These are phyloP conservation scores for Epinephelus fuscoguttatus DNA, from an alignment of 2,113 vertebrate genomes.

Conservation along the genomic window DNA sequence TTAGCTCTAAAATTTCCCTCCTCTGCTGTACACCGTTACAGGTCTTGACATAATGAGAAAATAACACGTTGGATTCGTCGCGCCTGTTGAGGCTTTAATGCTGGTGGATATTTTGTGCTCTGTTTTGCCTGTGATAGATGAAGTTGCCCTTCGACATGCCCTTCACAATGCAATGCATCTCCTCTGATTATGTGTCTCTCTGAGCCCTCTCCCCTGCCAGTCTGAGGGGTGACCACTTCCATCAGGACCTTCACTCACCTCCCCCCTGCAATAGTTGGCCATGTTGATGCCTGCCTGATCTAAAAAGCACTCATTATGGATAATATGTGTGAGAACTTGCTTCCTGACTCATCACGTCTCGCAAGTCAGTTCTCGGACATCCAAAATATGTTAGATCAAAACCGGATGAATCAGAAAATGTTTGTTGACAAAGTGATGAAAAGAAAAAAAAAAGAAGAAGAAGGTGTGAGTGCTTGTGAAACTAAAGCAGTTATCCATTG, in stretches of 20 bases:
- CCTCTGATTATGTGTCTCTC: slow-evolving; percentile 80
- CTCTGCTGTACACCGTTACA: slow-evolving; percentile 27
- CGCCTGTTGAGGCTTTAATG: slow-evolving; percentile 23
- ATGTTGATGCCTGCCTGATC: slow-evolving; percentile 94
- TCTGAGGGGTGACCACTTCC: slow-evolving; percentile 96
- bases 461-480: slow-evolving; percentile 71
- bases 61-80: slow-evolving; percentile 35
- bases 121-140: slow-evolving; percentile 48
- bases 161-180: slow-evolving; percentile 88
- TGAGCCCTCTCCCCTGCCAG: slow-evolving; percentile 75
- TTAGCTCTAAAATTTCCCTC: slow-evolving; percentile 33
- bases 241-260: slow-evolving; percentile 86
- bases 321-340: slow-evolving; percentile 82
- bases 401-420: slow-evolving; percentile 36
- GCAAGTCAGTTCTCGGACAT: slow-evolving; percentile 86
- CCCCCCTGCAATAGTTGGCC: slow-evolving; percentile 89
- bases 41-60: slow-evolving; percentile 46
- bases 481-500: slow-evolving; percentile 55
- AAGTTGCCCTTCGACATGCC: slow-evolving; percentile 83
- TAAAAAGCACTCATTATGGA: slow-evolving; percentile 71
- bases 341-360: slow-evolving; percentile 64
- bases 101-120: slow-evolving; percentile 43
- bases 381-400: slow-evolving; percentile 52
- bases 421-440: slow-evolving; percentile 39
- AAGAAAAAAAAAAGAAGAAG: slow-evolving; percentile 30